Conservation (phyloP, 2,797 vertebrate species). For the Gallinago nigripennis region DNA sequence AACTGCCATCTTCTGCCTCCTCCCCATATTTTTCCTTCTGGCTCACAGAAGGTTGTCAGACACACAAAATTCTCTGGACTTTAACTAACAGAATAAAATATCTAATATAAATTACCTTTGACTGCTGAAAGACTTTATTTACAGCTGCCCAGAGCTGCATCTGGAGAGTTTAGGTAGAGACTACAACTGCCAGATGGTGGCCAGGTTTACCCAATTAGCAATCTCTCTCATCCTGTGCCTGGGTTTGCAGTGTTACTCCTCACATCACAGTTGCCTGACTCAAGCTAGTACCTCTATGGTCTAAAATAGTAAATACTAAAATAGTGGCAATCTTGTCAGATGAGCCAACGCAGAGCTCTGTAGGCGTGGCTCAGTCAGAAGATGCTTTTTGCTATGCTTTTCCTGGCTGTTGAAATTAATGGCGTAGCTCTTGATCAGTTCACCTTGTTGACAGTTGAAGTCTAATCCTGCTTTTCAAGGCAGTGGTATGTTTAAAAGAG, state of each 20-base stretch:
- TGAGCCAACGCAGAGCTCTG: constrained; percentile 35
- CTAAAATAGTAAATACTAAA: constrained; percentile 42
- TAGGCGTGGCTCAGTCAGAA: neutral
- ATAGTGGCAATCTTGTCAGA: constrained; percentile 28
- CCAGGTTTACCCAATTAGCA: constrained; percentile 58
- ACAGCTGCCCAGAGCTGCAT: constrained; percentile 5
- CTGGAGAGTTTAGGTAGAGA: constrained; percentile 23
- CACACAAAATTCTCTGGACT: constrained; percentile 1
- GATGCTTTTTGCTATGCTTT: neutral
- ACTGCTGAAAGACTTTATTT: constrained; percentile 26
- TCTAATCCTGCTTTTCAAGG: neutral
- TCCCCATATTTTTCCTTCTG: neutral
- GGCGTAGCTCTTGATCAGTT: neutral
- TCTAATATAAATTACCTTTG: constrained; percentile 58
- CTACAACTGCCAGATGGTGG: constrained; percentile 48
- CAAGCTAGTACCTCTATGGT: neutral
- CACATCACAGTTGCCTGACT: constrained; percentile 1
- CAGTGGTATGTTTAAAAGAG: neutral
- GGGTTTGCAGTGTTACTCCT: constrained; percentile 14
- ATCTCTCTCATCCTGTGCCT: constrained; percentile 42
- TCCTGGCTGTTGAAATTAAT: neutral
- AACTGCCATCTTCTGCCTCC: neutral
- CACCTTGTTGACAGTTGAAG: neutral
- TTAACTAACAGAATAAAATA: constrained; percentile 44
- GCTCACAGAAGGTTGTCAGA: constrained; percentile 50